Evolutionary conservation across 2,113 vertebrate genomes (phyloP).

Genomic region (Datnioides undecimradiatus): DNA sequence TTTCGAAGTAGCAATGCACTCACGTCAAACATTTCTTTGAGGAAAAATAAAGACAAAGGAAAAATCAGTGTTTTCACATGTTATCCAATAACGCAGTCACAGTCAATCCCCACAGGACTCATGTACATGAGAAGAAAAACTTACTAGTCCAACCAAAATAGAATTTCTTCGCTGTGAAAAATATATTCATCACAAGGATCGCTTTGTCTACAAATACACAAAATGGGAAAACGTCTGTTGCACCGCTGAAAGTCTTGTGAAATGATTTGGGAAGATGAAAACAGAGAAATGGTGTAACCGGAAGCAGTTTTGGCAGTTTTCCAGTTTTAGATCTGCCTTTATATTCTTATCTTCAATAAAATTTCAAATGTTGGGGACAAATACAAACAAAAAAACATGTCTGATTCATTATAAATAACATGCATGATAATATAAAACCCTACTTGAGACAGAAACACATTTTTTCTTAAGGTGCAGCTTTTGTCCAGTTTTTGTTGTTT

Average conservation of each 20-base stretch:
- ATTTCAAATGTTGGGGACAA: neutral
- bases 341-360: neutral
- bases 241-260: slow-evolving; percentile 1
- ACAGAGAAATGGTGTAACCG: slow-evolving; percentile 10
- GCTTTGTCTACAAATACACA: slow-evolving; percentile 14
- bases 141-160: too few species aligned
- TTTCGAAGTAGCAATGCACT: slow-evolving; percentile 44
- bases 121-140: neutral
- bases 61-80: slow-evolving; percentile 41
- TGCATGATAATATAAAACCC: slow-evolving; percentile 7
- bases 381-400: neutral
- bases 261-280: slow-evolving; percentile 8
- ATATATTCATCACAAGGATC: slow-evolving; percentile 7
- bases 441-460: slow-evolving; percentile 31
- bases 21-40: slow-evolving; percentile 16
- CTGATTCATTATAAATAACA: slow-evolving; percentile 47
- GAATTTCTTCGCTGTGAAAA: slow-evolving; percentile 27
- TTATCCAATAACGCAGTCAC: neutral
- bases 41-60: slow-evolving; percentile 10
- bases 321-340: slow-evolving; percentile 14
- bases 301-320: slow-evolving; percentile 39
- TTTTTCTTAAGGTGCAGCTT: slow-evolving; percentile 57
- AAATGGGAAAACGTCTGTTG: neutral
- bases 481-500: slow-evolving; percentile 15
- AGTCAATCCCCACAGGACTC: neutral